A percentile compares a stretch with the other conserved stretches of the same genome.
These are phyloP conservation scores for Drosophila mettleri DNA, from an alignment of 2,888 invertebrate genomes.

Conservation along the genomic window DNA sequence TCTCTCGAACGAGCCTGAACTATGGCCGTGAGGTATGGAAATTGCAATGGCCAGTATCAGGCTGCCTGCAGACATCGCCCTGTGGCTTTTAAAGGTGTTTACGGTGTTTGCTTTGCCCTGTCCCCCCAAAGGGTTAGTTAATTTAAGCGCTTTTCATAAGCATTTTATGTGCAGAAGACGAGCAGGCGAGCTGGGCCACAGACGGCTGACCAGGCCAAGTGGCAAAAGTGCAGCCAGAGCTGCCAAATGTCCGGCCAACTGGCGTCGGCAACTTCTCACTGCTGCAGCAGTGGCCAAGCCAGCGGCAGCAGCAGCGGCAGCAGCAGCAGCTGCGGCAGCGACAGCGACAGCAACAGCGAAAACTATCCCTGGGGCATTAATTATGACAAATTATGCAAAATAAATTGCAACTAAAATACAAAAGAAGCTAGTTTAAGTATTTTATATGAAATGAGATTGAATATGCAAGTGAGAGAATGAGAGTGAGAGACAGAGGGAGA, in stretches of 20 bases:
- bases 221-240: constrained; percentile 53
- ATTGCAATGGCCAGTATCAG: constrained; percentile 66
- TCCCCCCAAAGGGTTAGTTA: constrained; percentile 66
- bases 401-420: constrained; percentile 38
- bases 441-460: constrained; percentile 68
- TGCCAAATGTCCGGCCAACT: constrained; percentile 49
- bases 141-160: constrained; percentile 79
- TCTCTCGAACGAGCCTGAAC: constrained; percentile 31
- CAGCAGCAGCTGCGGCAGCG: no score
- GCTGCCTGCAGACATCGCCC: constrained; percentile 67
- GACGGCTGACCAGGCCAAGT: constrained; percentile 37
- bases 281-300: constrained; percentile 18
- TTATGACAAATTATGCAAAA: constrained; percentile 55
- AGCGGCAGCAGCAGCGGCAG: constrained; percentile 43
- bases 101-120: constrained; percentile 66
- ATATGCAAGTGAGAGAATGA: no score
- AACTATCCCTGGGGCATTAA: constrained; percentile 32
- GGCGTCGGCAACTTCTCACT: constrained; percentile 10
- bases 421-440: constrained; percentile 63
- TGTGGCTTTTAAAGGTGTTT: constrained; percentile 74
- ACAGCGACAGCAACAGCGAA: no score
- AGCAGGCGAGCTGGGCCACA: not conserved
- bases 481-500: not conserved
- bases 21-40: constrained; percentile 63
- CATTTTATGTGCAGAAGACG: constrained; percentile 58